A percentile compares a stretch with the other conserved stretches of the same genome.
These are phyloP conservation scores for Triplophysa tibetana DNA, from an alignment of 2,113 vertebrate genomes.

Conservation along the genomic window DNA sequence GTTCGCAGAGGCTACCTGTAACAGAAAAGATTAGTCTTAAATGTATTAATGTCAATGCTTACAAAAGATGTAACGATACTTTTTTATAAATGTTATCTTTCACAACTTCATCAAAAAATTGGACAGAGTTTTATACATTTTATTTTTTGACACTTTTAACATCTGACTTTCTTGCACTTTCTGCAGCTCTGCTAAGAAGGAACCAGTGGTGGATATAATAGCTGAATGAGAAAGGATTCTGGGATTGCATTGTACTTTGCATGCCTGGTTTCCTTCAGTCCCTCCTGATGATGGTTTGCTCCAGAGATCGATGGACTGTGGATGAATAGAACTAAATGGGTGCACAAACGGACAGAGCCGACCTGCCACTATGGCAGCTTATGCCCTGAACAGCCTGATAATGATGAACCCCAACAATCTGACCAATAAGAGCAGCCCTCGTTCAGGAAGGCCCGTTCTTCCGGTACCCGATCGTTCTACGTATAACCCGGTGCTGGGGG, in stretches of 20 bases:
- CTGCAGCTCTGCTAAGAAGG: conserved; percentile 31
- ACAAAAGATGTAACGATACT: no score
- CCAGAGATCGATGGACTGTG: conserved; percentile 34
- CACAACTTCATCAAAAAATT: background rate
- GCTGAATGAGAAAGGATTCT: conserved; percentile 30
- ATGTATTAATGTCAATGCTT: no score
- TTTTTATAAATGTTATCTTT: no score
- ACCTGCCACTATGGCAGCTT: conserved; percentile 64
- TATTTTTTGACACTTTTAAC: background rate
- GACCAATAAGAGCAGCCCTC: conserved; percentile 71
- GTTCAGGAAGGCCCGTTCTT: conserved; percentile 73
- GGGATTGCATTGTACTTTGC: background rate
- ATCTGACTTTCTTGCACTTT: background rate
- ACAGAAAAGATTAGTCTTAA: background rate
- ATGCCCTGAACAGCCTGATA: conserved; percentile 61
- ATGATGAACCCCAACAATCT: conserved; percentile 66
- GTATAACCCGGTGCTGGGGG: conserved; percentile 68
- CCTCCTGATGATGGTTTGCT: conserved; percentile 53
- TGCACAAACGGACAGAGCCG: conserved; percentile 49
- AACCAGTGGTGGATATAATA: background rate
- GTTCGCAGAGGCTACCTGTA: no score
- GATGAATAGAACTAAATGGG: conserved; percentile 60
- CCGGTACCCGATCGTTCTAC: conserved; percentile 75
- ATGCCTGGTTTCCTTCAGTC: background rate
- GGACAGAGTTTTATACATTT: background rate